Conservation (phyloP, 2,797 vertebrate species). For the Astyanax mexicanus region DNA sequence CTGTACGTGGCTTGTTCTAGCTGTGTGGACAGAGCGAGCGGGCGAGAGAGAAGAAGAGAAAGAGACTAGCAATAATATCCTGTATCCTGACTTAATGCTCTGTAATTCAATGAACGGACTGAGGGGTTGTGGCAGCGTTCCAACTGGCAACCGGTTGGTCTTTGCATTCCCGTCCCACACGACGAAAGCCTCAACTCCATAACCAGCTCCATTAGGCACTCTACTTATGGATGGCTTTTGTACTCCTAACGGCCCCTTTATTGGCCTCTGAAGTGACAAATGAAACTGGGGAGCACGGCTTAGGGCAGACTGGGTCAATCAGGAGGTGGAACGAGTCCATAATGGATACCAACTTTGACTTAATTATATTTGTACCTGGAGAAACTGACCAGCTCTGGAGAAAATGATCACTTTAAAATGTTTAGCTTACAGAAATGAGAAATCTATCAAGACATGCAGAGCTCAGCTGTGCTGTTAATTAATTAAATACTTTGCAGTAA, state of each 20-base stretch:
- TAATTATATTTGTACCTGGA: constrained; percentile 33
- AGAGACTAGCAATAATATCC: constrained; percentile 66
- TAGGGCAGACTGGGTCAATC: constrained; percentile 24
- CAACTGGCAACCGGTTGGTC: constrained; percentile 57
- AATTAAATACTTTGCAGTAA: constrained; percentile 18
- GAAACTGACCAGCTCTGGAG: constrained; percentile 12
- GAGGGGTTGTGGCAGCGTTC: constrained; percentile 59
- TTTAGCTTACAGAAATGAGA: constrained; percentile 27
- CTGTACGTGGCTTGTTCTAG: constrained; percentile 19
- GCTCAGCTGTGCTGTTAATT: constrained; percentile 16
- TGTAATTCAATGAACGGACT: constrained; percentile 62
- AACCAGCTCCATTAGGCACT: constrained; percentile 50
- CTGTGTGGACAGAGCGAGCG: constrained; percentile 33
- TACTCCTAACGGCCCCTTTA: constrained; percentile 29
- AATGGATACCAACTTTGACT: constrained; percentile 27
- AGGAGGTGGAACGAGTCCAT: constrained; percentile 34
- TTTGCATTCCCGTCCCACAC: constrained; percentile 54
- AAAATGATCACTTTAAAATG: constrained; percentile 20
- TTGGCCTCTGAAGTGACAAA: constrained; percentile 46
- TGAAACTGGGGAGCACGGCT: constrained; percentile 33
- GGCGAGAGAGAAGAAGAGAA: constrained; percentile 52
- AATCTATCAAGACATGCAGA: neutral
- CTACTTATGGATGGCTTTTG: constrained; percentile 45
- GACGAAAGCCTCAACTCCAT: constrained; percentile 50
- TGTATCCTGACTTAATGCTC: constrained; percentile 64